Percentiles rank a stretch among this genome's conserved stretches.
Evolutionary conservation across 2,888 invertebrate genomes (phyloP).

Genomic region (Diarsia brunnea): DNA sequence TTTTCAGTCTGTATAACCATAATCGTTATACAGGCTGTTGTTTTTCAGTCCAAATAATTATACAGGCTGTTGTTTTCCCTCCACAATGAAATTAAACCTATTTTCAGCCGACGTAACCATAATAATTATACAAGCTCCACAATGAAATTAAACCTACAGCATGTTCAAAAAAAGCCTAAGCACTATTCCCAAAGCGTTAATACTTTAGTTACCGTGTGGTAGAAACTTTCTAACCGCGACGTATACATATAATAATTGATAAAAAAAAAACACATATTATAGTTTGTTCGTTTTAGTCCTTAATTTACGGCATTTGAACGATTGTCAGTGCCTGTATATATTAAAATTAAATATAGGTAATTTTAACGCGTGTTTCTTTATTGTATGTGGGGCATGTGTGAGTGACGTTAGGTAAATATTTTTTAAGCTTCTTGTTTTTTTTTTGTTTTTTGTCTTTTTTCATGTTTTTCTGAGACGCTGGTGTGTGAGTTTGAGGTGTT

Average conservation of each 20-base stretch:
- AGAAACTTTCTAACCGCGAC: conserved; percentile 27
- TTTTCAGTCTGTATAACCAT: background rate
- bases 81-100: background rate
- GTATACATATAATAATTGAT: conserved; percentile 51
- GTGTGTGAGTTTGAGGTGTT: conserved; percentile 37
- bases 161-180: background rate
- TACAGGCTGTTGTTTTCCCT: background rate
- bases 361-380: conserved; percentile 23
- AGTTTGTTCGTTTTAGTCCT: conserved; percentile 47
- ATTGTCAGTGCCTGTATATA: conserved; percentile 45
- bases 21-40: background rate
- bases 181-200: conserved; percentile 11
- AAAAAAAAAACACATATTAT: conserved; percentile 27
- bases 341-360: conserved; percentile 48
- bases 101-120: too few species aligned
- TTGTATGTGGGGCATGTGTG: conserved; percentile 36
- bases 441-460: background rate
- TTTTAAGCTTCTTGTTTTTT: conserved; percentile 32
- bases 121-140: background rate
- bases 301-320: conserved; percentile 54
- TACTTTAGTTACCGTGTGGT: conserved; percentile 50
- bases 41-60: background rate
- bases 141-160: background rate
- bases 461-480: conserved; percentile 32
- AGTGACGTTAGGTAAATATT: conserved; percentile 34